Conservation (phyloP, 30 jellyfish, hydroid and myxozoan genomes). For the Aurelia aurita complex sp. Pacific region DNA sequence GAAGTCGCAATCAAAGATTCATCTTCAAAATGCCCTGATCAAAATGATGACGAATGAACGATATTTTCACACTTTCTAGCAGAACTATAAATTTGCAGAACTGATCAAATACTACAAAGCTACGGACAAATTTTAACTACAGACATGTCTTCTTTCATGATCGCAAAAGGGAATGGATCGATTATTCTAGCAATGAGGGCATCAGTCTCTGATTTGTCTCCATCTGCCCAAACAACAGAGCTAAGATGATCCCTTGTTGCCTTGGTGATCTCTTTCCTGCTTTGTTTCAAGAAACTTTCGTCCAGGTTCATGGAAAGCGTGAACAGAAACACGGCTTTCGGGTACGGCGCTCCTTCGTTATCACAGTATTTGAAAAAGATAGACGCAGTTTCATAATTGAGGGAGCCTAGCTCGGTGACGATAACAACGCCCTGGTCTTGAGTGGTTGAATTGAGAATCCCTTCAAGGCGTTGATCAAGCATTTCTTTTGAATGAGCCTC, state of each 20-base stretch:
- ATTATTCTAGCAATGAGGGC: constrained; percentile 56
- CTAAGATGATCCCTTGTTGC: constrained; percentile 29
- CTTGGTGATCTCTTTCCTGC: constrained; percentile 29
- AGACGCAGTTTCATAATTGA: constrained; percentile 47
- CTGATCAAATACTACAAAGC: neutral
- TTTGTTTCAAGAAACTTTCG: neutral
- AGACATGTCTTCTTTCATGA: constrained; percentile 28
- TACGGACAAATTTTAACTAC: neutral
- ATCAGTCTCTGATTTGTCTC: constrained; percentile 27
- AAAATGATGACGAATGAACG: neutral
- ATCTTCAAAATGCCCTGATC: too few relatives aligned
- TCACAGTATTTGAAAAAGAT: constrained; percentile 59
- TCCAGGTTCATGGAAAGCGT: constrained; percentile 18
- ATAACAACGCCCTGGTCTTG: neutral
- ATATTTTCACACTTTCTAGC: neutral
- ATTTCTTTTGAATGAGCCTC: constrained; percentile 10
- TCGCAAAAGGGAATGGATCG: constrained; percentile 47
- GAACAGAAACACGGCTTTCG: constrained; percentile 48
- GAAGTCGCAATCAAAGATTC: too few relatives aligned
- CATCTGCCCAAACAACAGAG: constrained; percentile 61
- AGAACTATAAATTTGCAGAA: neutral
- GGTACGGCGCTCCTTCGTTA: constrained; percentile 66
- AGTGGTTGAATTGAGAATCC: neutral
- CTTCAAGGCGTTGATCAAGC: constrained; percentile 14
- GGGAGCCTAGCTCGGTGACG: constrained; percentile 32